Evolutionary conservation across 2,888 invertebrate genomes (phyloP), one percentile per base, ranked within the genome.

Genomic region (Tillus elongatus): DNA sequence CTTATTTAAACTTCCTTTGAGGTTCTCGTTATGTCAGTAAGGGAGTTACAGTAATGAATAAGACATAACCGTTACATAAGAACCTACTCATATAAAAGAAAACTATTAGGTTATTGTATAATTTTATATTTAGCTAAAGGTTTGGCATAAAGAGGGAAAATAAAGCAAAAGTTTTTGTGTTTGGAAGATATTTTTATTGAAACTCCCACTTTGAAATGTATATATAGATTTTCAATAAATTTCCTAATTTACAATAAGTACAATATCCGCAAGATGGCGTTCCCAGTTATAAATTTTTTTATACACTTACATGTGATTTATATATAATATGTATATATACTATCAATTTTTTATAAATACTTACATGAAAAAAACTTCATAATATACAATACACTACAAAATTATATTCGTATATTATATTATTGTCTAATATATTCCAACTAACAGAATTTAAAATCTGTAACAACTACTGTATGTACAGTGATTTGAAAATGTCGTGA

Each of bases 221-320:
- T 19, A 19, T 19, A 19, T 19, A 19, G n/a, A 8, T 19, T 19
- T 8, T 6, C n/a, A 19, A 19, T 19, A n/a, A 19, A 19, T 19
- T 19, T 19, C n/a, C 24, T 19, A 19, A 19, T 19, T 8, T 19
- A 19, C 24, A 19, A 19, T 19, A 19, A n/a, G 24, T 19, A 19
- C 24, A 19, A n/a, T n/a, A n/a, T 19, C 24, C 24, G n/a, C 24
- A 19, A 19, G 24, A 19, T 19, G 24, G 24, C 24, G n/a, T 19
- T n/a, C n/a, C n/a, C n/a, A 19, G n/a, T 19, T 6, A 19, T 19
- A 19, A 19, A 19, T 19, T n/a, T 19, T 19, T 19, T n/a, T n/a
- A n/a, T n/a, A n/a, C n/a, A n/a, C n/a, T n/a, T n/a, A n/a, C 24
- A 19, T 19, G n/a, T 6, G n/a, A n/a, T 19, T 19, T 19, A 8